phyloP scores from a whole-genome alignment of 2,888 invertebrate genomes.

The Drosophila antonietae region DNA sequence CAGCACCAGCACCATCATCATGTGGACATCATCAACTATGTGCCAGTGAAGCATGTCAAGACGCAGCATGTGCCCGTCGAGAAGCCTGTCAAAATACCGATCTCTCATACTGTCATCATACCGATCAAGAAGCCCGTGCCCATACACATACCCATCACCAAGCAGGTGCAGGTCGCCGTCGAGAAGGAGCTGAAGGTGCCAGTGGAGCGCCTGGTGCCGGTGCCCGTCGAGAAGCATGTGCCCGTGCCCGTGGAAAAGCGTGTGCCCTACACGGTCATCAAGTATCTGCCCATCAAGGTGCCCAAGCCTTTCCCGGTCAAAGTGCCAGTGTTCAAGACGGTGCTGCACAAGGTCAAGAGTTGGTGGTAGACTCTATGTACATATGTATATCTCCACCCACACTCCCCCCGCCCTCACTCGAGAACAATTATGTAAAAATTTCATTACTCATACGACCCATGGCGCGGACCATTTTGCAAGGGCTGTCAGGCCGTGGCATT shows the following conservation, averaged over 20 bases:
- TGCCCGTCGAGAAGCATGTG: slow-evolving; percentile 89
- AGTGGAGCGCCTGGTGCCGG: slow-evolving; percentile 88
- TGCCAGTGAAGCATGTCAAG: slow-evolving; percentile 88
- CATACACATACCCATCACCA: slow-evolving; percentile 90
- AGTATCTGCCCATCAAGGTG: slow-evolving; percentile 91
- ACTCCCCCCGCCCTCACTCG: not conserved
- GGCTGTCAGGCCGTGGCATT: not conserved
- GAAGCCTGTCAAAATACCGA: slow-evolving; percentile 89
- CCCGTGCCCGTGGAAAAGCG: slow-evolving; percentile 92
- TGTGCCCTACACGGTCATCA: slow-evolving; percentile 89
- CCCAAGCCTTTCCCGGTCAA: slow-evolving; percentile 92
- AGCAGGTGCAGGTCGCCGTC: slow-evolving; percentile 90
- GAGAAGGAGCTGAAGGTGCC: slow-evolving; percentile 88
- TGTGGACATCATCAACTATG: slow-evolving; percentile 87
- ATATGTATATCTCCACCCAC: too few species aligned
- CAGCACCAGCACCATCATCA: slow-evolving; percentile 76
- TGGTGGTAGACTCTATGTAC: slow-evolving; percentile 59
- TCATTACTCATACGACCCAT: slow-evolving; percentile 50
- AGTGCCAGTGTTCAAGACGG: slow-evolving; percentile 88
- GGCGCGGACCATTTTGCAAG: not conserved
- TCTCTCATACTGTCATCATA: slow-evolving; percentile 91
- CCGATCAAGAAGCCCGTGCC: slow-evolving; percentile 92
- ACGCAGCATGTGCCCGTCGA: slow-evolving; percentile 90
- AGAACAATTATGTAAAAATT: slow-evolving; percentile 36
- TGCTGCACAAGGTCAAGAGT: slow-evolving; percentile 86